Percentiles rank a stretch among this genome's conserved stretches.
Evolutionary conservation across 2,113 vertebrate species (phyloP).

Genomic region (Felis catus): DNA sequence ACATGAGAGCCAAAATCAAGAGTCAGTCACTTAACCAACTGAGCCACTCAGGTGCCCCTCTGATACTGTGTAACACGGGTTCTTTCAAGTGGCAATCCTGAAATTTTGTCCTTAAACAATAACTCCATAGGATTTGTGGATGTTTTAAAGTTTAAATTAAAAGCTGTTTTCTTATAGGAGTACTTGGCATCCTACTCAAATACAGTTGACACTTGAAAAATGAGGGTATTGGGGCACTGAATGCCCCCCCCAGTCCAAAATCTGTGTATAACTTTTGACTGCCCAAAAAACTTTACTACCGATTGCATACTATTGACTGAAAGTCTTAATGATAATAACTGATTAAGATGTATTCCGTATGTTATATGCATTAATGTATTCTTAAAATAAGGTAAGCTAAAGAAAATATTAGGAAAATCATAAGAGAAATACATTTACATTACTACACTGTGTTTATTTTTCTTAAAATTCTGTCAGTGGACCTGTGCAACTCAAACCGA

Average conservation of each 20-base stretch:
- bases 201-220: neutral
- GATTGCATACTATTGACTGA: neutral
- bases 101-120: neutral
- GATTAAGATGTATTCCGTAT: neutral
- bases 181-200: slow-evolving; percentile 8
- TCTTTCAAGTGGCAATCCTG: neutral
- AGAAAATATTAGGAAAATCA: neutral
- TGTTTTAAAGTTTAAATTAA: slow-evolving; percentile 42
- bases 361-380: neutral
- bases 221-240: neutral
- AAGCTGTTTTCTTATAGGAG: neutral
- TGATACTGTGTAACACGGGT: neutral
- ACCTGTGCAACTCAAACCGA: neutral
- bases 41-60: too few species aligned
- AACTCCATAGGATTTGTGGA: neutral
- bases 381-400: neutral
- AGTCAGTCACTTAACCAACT: too few species aligned
- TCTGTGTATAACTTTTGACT: neutral
- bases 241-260: neutral
- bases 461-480: neutral
- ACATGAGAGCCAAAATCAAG: too few species aligned
- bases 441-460: neutral
- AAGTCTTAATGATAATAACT: neutral
- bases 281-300: neutral
- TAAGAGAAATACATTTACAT: neutral